Evolutionary conservation across 1,140 invertebrate species (phyloP).

Genomic region (Zaprionus ghesquierei): DNA sequence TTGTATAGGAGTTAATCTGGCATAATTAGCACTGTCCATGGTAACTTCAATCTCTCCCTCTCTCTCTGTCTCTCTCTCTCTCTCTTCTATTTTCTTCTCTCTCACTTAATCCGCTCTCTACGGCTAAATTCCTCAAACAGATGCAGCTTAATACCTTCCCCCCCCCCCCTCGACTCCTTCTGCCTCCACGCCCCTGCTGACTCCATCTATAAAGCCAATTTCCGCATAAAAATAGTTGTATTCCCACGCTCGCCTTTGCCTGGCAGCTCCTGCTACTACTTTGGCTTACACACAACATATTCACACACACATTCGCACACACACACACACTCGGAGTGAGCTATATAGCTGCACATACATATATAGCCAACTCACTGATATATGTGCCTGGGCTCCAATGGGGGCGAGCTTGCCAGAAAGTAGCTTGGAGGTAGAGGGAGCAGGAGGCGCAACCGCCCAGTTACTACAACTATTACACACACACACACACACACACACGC

Average conservation of each 20-base stretch:
- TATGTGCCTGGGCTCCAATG: background rate
- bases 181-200: no score
- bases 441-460: background rate
- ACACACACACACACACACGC: slow-evolving; percentile 8
- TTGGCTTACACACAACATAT: background rate
- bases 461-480: background rate
- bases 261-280: no score
- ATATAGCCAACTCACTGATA: background rate
- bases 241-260: background rate
- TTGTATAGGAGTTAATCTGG: no score
- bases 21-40: no score
- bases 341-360: background rate
- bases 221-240: background rate
- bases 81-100: no score
- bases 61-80: no score
- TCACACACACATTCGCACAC: background rate
- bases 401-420: background rate
- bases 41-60: no score
- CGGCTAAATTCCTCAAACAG: no score
- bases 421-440: background rate
- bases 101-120: no score
- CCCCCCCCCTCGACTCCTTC: no score
- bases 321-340: background rate
- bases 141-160: no score
- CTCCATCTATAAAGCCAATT: background rate